phyloP scores from a whole-genome alignment of 2,797 vertebrate species.

The Okamejei kenojei region DNA sequence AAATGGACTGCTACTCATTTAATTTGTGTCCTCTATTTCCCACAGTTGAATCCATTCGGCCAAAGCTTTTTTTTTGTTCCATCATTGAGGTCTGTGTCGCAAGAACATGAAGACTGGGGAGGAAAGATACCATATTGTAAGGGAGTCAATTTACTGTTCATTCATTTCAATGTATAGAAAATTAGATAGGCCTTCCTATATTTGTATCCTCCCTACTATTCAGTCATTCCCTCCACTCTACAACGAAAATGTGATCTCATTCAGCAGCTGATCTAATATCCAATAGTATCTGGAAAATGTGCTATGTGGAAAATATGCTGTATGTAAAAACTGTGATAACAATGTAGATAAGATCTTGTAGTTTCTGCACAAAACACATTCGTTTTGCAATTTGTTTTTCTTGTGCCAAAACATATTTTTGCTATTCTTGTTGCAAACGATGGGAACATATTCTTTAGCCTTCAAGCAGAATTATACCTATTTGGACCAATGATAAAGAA shows the following conservation, averaged over 20 bases:
- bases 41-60: neutral
- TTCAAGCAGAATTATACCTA: neutral
- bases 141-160: neutral
- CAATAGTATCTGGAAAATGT: neutral
- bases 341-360: neutral
- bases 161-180: neutral
- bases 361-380: neutral
- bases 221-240: neutral
- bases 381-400: neutral
- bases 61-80: neutral
- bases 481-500: neutral
- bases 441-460: neutral
- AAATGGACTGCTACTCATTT: neutral
- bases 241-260: neutral
- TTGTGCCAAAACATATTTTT: neutral
- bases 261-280: neutral
- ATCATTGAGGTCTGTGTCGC: neutral
- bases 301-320: neutral
- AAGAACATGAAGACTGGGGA: neutral
- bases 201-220: neutral
- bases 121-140: neutral
- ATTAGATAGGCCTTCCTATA: neutral
- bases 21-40: neutral
- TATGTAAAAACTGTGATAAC: neutral
- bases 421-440: neutral